Base-by-base conservation (phyloP, 2,888 invertebrate genomes). In the Antheraea assamensis region DNA sequence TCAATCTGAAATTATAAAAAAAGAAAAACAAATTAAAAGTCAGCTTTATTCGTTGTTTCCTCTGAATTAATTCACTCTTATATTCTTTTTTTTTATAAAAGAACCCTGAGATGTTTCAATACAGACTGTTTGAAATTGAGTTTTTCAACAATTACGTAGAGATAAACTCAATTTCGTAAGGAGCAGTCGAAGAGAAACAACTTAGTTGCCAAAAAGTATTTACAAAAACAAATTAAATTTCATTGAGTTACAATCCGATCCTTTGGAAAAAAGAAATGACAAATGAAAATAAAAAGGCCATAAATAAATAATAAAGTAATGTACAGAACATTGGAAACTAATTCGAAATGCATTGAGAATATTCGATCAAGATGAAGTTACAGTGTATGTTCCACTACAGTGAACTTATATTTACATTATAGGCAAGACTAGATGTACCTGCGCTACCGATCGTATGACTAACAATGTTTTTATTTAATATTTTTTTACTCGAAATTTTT, bases 81-180 rank as follows among this genome's bases (percentile, higher is more conserved):
- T 19, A 31, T 66, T 21, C 66, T 35, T 66, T 21, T 35, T 66
- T 35, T 66, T 19, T 61, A 35, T 31, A 21, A 66, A n/a, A 35
- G 31, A 66, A 35, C 35, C 35, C 31, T 19, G 24, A 66, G 31
- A 66, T 30, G 64, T 66, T 66, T 66, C 31, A 19, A 66, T 66
- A 66, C 66, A 1, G 66, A 21, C 31, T 35, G 30, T 19, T 30
- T 24, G 31, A 35, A 66, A 66, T 66, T 66, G 66, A 66, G 66
- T 66, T 66, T 66, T 66, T 35, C 66, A 66, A 66, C 66, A 66
- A 66, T 31, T 66, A 66, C 66, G 31, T 35, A 31, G 19, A 35
- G 31, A 31, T 66, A 66, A 66, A 66, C 31, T 66, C 66, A 66
- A 66, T 66, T 66, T 66, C 24, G 31, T 24, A 35, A 66, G 31